Conservation (phyloP, 1,140 invertebrate genomes). For the Papilio polytes region DNA sequence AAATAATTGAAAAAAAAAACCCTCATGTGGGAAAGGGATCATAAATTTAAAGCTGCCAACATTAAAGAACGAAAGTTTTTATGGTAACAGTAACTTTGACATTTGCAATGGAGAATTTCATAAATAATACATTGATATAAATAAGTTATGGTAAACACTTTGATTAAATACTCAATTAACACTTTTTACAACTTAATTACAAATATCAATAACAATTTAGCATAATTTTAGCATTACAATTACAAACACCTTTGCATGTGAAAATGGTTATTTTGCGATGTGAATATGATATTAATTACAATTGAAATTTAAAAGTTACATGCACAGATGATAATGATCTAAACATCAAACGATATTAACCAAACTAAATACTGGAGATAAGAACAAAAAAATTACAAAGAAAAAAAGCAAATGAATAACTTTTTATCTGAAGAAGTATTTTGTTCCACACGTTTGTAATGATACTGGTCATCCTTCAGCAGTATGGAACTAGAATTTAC, state of each 20-base stretch:
- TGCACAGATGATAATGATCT: slow-evolving; percentile 2
- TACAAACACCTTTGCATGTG: background rate
- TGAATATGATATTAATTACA: slow-evolving; percentile 24
- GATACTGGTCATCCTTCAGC: background rate
- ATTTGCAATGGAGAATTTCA: no score
- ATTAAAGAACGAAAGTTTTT: no score
- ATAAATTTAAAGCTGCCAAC: no score
- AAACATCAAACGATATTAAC: background rate
- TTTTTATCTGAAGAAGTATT: background rate
- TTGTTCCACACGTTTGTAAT: background rate
- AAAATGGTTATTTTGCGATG: background rate
- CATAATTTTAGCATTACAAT: background rate
- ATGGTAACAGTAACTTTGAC: no score
- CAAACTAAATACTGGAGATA: background rate
- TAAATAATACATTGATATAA: no score
- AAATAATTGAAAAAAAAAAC: no score
- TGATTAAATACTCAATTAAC: background rate
- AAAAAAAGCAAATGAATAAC: background rate
- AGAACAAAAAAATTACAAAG: background rate
- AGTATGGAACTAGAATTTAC: background rate
- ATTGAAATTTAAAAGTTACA: background rate
- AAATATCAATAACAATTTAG: background rate
- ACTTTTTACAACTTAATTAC: background rate
- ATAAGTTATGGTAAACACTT: no score
- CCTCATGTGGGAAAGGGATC: no score